These are phyloP conservation scores for Melanitta fusca DNA, from an alignment of 2,797 vertebrate genomes.

Conservation along the genomic window DNA sequence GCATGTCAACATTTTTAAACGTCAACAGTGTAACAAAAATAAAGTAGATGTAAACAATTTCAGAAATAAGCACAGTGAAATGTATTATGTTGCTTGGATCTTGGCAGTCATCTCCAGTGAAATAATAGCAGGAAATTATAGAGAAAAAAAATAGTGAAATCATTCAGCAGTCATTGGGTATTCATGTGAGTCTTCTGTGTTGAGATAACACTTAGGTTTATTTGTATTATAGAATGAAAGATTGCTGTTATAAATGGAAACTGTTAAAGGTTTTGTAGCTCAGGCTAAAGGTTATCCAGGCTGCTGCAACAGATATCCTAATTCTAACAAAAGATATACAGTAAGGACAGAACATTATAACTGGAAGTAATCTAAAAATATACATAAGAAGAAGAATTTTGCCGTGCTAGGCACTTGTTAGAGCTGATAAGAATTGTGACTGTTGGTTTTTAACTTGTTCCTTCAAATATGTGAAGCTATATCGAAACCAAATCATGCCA, in stretches of 20 bases:
- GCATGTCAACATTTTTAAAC: conserved; percentile 32
- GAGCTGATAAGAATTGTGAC: conserved; percentile 30
- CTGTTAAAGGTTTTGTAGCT: conserved; percentile 66
- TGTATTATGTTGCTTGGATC: conserved; percentile 44
- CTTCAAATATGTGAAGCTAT: not conserved
- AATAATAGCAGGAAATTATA: conserved; percentile 79
- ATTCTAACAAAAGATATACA: conserved; percentile 60
- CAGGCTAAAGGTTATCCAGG: conserved; percentile 70
- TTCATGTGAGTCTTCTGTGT: conserved; percentile 68
- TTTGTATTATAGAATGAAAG: conserved; percentile 73
- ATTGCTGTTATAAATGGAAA: conserved; percentile 73
- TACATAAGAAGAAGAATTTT: conserved; percentile 20
- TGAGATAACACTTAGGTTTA: conserved; percentile 75
- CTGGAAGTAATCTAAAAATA: conserved; percentile 67
- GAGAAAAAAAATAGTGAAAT: conserved; percentile 59
- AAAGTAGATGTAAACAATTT: conserved; percentile 51
- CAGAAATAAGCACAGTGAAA: not conserved
- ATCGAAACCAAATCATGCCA: not conserved
- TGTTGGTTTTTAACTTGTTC: not conserved
- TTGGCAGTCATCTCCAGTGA: conserved; percentile 49
- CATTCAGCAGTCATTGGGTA: conserved; percentile 59
- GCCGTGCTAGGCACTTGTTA: conserved; percentile 52
- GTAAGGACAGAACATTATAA: conserved; percentile 38
- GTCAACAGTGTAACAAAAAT: conserved; percentile 57
- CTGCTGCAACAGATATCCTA: conserved; percentile 64